These are phyloP conservation scores for Salvator merianae DNA, from an alignment of 2,113 vertebrate genomes.

Conservation along the genomic window DNA sequence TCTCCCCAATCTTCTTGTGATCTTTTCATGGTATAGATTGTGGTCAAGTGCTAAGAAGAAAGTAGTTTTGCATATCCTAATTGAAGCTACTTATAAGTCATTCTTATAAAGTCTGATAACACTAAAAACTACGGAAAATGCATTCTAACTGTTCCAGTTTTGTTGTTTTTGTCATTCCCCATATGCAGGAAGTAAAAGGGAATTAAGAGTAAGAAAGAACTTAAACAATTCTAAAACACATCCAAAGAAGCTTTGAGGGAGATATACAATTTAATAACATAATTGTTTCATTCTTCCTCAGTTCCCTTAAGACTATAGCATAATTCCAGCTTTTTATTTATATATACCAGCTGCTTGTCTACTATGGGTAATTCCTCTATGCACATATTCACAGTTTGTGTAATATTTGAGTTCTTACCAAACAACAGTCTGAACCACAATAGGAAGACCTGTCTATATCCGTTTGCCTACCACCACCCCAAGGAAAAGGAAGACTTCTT, in stretches of 20 bases:
- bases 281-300: not conserved
- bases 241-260: not conserved
- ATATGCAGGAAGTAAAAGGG: constrained; percentile 22
- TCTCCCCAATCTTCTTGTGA: no score
- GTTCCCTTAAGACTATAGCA: not conserved
- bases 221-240: not conserved
- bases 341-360: constrained; percentile 14
- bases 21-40: no score
- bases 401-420: no score
- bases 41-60: not conserved
- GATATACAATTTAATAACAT: not conserved
- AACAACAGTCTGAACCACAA: no score
- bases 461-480: no score
- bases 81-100: constrained; percentile 63
- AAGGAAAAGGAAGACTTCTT: no score
- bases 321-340: not conserved
- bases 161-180: not conserved
- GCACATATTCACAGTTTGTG: not conserved
- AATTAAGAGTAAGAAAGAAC: constrained; percentile 15
- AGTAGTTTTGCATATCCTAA: constrained; percentile 42
- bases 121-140: not conserved
- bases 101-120: constrained; percentile 40
- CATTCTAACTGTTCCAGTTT: constrained; percentile 7
- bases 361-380: not conserved
- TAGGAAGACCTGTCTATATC: no score